Evolutionary conservation across 1,140 invertebrate species (phyloP), one percentile per base, ranked within the genome.

Genomic region (Caenorhabditis latens): DNA sequence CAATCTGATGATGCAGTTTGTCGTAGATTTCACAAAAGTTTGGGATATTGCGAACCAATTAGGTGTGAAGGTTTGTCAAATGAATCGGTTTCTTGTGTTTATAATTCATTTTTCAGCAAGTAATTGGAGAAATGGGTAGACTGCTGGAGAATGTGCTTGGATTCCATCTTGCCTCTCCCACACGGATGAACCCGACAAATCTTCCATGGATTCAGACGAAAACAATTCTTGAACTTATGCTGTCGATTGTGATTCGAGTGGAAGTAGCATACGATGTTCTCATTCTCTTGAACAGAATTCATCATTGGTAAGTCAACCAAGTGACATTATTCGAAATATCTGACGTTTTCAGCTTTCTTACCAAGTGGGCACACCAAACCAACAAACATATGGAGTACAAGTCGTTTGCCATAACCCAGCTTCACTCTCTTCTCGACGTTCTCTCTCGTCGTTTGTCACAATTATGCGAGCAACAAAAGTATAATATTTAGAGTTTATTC

Each of bases 191-290:
- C 42, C 46, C 71, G 16, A 79, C 43, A 7, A 40, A 79, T 24
- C n/a, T 79, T 14, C 46, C 71, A 11, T 79, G 71, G 71, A 53
- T 79, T 50, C 71, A 79, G 71, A 79, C 71, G 24, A 79, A 50
- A n/a, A 7, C 24, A 24, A 13, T 79, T 21, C 42, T 79, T n/a
- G 46, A 50, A 14, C 43, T 4, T 8, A 14, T 79, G 8, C 13
- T 79, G 3, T 79, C 71, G 19, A 21, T 79, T 8, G 53, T 79
- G 21, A 13, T 24, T 21, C 0, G 46, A 79, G 9, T 50, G n/a
- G 71, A 48, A 13, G 9, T n/a, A 50, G n/a, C 53, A 11, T 79
- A 50, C 46, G 71, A 79, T n/a, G 4, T 50, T 0, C 4, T 79
- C 6, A 24, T 14, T 1, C 24, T 79, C 5, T 11, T 79, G 21